Evolutionary conservation across 2,113 vertebrate species (phyloP), one percentile per base, ranked within the genome.

Genomic region (Entomyzon cyanotis): DNA sequence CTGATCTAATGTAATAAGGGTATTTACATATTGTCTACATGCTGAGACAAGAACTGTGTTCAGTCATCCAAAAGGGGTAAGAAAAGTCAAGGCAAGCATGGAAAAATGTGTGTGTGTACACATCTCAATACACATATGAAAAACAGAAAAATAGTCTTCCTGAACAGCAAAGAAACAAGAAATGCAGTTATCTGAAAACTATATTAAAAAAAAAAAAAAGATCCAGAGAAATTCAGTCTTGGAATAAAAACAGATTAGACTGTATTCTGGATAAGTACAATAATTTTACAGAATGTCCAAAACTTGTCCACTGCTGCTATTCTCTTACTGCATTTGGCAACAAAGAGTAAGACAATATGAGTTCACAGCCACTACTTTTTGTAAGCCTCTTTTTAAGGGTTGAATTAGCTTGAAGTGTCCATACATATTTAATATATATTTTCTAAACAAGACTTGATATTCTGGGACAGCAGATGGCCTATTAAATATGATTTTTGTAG

Each of bases 21-120:
- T 86, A 93, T 77, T 93, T 90, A 90, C 37, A 90, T 85, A 82
- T 16, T 83, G 53, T 58, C 63, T 85, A 88, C 79, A 74, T 30
- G 47, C 71, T 92, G 76, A 89, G 23, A 86, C 75, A 81, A 86
- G 59, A 94, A 76, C 20, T 30, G 68, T n/a, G 90, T 93, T 94
- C 91, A 86, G 42, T 90, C 94, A 94, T 69, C 75, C 85, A 94
- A 88, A 95, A 90, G 90, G 46, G n/a, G 60, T 89, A 95, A 80
- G 71, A 93, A 86, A 97, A 97, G 73, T 89, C 88, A 90, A 83
- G 65, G 21, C 28, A 80, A 77, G 52, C 59, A 84, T 3, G 69
- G 83, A 90, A 93, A 93, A 68, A 67, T 11, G 7, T 74, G 17
- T 52, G 7, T 30, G 15, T 24, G 30, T 16, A 41, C 23, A 37